Evolutionary conservation across 2,797 vertebrate genomes (phyloP), one percentile per base, ranked within the genome.

Genomic region (Macroramphosus scolopax): DNA sequence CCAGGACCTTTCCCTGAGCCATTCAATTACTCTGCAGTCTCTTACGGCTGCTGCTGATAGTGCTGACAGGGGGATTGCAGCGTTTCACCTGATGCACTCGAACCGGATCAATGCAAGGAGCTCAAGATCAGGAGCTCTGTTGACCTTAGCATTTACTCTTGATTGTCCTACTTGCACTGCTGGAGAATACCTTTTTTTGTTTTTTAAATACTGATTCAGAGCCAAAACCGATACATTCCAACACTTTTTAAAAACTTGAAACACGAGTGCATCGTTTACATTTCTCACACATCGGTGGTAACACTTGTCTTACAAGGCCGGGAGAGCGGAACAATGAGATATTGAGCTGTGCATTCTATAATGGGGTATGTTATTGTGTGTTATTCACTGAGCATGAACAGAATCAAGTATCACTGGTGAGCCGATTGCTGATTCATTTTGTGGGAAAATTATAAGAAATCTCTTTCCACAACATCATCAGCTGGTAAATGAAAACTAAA

Each of bases 241-340:
- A 52, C 55, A 51, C 61, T 80, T 77, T 69, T 67, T 46, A 52
- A 36, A 37, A 63, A 65, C 64, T 61, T 43, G 37, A 56, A 57
- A 34, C 18, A n/a, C 30, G 47, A 65, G 24, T 53, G 51, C 44
- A 51, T 69, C 38, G 52, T 62, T 72, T 58, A 65, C 68, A 74
- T 59, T 59, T 51, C 66, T 65, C 63, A 48, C 54, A 72, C 55
- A 68, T 52, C 42, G 50, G 41, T 51, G 65, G 75, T 77, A 63
- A 52, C 65, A 52, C 51, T 66, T 39, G 40, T 30, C 48, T 49
- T 51, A 72, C 56, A 61, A 59, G 55, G 60, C 45, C 5, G 17
- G 36, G 44, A 2, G 35, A 51, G n/a, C n/a, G 61, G 41, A 58
- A 54, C 44, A 28, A 42, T 29, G 45, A 37, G 36, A 39, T 35